Evolutionary conservation across 2,888 invertebrate species (phyloP), one percentile per base, ranked within the genome.

Genomic region (Helleia helle): DNA sequence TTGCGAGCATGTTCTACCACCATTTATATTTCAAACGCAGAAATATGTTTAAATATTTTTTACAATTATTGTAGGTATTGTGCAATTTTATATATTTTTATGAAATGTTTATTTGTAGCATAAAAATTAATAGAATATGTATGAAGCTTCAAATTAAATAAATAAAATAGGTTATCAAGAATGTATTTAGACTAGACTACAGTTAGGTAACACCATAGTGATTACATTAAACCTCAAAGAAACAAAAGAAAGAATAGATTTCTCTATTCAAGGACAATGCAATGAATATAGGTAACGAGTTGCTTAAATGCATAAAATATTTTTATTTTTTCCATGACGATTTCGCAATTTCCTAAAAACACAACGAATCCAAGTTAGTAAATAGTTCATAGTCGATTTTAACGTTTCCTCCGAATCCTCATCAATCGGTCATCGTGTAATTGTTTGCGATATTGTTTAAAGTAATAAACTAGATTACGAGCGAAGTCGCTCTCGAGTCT

Each of bases 401-500:
- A n/a, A n/a, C n/a, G n/a, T n/a, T n/a, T n/a, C n/a, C n/a, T n/a
- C n/a, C n/a, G 53, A 47, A 55, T 66, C 55, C 62, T 61, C 59
- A 46, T 55, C 57, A 56, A 52, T 22, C 22, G 5, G 12, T 34
- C 18, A 7, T 18, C 56, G 54, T 63, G 61, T 66, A 65, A 67
- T 73, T 66, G 65, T 73, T 71, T 55, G 55, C 58, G 60, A 63
- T 59, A 68, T 68, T 73, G 71, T 71, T 66, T 65, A 60, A 62
- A 66, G 68, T 67, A 71, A 68, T 72, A 71, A 73, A 71, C 67
- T 71, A 69, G 69, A 76, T 72, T 70, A 71, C 63, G 60, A 66
- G 58, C 48, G 40, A 38, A 51, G 42, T 51, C 63, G 63, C 62
- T 61, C 70, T 62, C 62, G 70, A 70, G 73, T n/a, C 70, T 62